These are phyloP conservation scores for Copidosoma aretas DNA, from an alignment of 2,888 invertebrate species.

Conservation along the genomic window DNA sequence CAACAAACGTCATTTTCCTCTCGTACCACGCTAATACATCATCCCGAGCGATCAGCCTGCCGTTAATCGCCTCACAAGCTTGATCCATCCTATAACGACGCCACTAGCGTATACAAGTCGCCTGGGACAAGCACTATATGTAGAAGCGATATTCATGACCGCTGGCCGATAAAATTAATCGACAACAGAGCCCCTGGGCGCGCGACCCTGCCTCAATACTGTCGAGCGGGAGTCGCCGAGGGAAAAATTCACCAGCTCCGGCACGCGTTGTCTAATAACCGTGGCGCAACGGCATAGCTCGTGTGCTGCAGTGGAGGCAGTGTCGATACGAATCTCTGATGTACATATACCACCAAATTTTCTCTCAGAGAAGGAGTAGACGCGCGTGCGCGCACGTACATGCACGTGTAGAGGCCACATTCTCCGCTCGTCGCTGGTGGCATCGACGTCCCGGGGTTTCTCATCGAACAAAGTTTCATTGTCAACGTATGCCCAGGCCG, in stretches of 20 bases:
- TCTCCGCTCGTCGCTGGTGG: slow-evolving; percentile 38
- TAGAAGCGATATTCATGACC: too few species aligned
- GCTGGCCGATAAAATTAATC: too few species aligned
- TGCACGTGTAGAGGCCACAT: background rate
- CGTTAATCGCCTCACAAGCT: too few species aligned
- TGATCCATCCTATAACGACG: too few species aligned
- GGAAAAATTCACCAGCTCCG: background rate
- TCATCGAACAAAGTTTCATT: slow-evolving; percentile 59
- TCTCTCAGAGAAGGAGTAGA: background rate
- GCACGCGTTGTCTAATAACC: background rate
- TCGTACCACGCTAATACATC: too few species aligned
- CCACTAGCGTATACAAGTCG: too few species aligned
- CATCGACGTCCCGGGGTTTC: slow-evolving; percentile 54
- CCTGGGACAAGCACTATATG: too few species aligned
- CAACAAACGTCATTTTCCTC: too few species aligned
- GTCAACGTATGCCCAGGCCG: slow-evolving; percentile 57
- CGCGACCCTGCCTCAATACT: too few species aligned
- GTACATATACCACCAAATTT: background rate
- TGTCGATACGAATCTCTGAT: background rate
- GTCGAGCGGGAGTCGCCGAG: background rate
- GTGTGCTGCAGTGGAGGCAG: too few species aligned
- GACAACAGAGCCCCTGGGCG: too few species aligned
- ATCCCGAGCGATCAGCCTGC: too few species aligned
- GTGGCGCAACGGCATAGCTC: background rate
- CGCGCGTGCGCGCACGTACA: background rate